Conservation (phyloP, 1,140 invertebrate genomes). For the Dolichoris vasculosae region DNA sequence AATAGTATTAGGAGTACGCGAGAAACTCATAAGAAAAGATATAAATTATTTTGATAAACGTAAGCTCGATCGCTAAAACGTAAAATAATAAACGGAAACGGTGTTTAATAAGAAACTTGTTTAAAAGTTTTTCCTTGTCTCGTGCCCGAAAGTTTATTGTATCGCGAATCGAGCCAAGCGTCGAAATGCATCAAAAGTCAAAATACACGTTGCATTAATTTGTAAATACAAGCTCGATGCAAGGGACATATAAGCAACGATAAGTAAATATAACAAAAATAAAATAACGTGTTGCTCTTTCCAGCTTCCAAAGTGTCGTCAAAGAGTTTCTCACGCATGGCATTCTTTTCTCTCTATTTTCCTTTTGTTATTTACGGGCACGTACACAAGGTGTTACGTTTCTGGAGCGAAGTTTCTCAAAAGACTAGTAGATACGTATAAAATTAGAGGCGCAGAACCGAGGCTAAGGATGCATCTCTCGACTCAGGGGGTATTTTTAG, state of each 20-base stretch:
- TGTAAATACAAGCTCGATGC: no score
- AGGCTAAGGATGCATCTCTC: neutral
- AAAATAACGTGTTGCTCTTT: neutral
- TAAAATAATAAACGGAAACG: no score
- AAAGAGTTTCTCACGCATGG: neutral
- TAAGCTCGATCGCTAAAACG: no score
- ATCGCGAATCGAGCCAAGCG: no score
- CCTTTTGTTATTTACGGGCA: neutral
- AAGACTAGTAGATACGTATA: neutral
- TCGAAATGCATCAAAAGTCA: neutral
- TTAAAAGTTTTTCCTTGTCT: no score
- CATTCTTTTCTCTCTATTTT: no score
- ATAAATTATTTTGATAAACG: no score
- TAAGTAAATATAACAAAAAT: neutral
- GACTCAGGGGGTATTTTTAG: constrained; percentile 10
- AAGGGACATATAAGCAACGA: no score
- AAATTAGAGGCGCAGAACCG: constrained; percentile 2
- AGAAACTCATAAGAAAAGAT: no score
- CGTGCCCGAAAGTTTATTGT: no score
- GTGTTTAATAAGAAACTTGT: no score
- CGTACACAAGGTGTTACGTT: neutral
- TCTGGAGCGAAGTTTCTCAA: neutral
- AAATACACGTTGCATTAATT: neutral
- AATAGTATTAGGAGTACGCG: no score
- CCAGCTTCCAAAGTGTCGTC: neutral